These are phyloP conservation scores for Hirtodrosophila alboralis DNA, from an alignment of 2,888 invertebrate genomes.

Conservation along the genomic window DNA sequence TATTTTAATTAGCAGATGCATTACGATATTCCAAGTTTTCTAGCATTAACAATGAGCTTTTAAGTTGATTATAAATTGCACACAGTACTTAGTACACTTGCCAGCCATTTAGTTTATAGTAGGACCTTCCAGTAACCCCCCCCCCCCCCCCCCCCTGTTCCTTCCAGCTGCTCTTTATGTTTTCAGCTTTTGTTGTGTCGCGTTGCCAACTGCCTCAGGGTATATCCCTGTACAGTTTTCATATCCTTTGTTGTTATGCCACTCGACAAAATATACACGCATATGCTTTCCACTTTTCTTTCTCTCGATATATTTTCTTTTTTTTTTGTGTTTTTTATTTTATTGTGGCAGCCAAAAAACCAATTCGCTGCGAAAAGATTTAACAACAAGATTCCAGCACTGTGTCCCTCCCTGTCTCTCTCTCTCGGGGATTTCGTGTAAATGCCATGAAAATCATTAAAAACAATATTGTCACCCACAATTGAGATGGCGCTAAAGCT, in stretches of 20 bases:
- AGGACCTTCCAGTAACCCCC: too few species aligned
- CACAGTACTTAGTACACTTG: conserved; percentile 30
- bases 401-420: not conserved
- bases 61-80: conserved; percentile 44
- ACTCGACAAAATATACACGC: conserved; percentile 47
- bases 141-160: not conserved
- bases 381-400: conserved; percentile 35
- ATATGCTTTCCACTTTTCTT: conserved; percentile 51
- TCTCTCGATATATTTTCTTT: conserved; percentile 14
- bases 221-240: conserved; percentile 33
- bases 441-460: conserved; percentile 67
- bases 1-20: conserved; percentile 57
- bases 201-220: conserved; percentile 4
- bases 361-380: conserved; percentile 54
- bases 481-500: conserved; percentile 58
- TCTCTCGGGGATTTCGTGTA: conserved; percentile 17
- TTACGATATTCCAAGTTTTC: conserved; percentile 23
- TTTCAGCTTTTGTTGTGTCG: conserved; percentile 11
- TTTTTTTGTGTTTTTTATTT: conserved; percentile 26
- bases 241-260: conserved; percentile 41
- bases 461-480: conserved; percentile 69
- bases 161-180: conserved; percentile 1
- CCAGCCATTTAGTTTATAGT: conserved; percentile 44
- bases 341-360: conserved; percentile 46
- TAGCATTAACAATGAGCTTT: conserved; percentile 33